Evolutionary conservation across 2,888 invertebrate genomes (phyloP), one percentile per base, ranked within the genome.

Genomic region (Leucania comma): DNA sequence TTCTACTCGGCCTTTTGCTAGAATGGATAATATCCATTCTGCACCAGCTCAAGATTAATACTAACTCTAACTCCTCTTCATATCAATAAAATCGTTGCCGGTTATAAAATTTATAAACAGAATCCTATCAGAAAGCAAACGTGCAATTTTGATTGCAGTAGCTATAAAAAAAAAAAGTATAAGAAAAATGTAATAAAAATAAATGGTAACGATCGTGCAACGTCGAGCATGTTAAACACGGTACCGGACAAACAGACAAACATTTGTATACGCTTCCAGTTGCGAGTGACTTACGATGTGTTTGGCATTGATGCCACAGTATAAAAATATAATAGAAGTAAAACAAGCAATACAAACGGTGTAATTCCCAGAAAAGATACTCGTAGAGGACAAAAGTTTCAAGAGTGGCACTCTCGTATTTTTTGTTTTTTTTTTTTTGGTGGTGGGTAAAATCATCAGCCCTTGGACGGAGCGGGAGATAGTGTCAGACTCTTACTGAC

Each of bases 131-230:
- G 14, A 29, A 51, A 14, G 1, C 17, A 22, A 12, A 35, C 46
- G 17, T 67, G n/a, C 4, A 46, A 54, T 24, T 53, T 68, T 17
- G 24, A 24, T 66, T 1, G 12, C 66, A 68, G 24, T 20, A 24
- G 10, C 32, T 2, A 24, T n/a, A 56, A 48, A 53, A 53, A 17
- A 56, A 48, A 53, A 53, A 17, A 24, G 63, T 42, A 29, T 48
- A 51, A 51, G 35, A 32, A 53, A 53, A 53, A 53, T 50, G 53
- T 51, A 64, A 62, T 42, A 22, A 64, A 78, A 75, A 79, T 70
- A 71, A 59, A 54, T 32, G 26, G 51, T 58, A 75, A 64, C 51
- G 63, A 57, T 53, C 32, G 26, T 22, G 29, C 38, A 14, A 17
- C 17, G 17, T 5, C 32, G 22, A 5, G 35, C 14, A 38, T 22